These are phyloP conservation scores for Prunella strophiata DNA, from an alignment of 2,797 vertebrate species.

Conservation along the genomic window DNA sequence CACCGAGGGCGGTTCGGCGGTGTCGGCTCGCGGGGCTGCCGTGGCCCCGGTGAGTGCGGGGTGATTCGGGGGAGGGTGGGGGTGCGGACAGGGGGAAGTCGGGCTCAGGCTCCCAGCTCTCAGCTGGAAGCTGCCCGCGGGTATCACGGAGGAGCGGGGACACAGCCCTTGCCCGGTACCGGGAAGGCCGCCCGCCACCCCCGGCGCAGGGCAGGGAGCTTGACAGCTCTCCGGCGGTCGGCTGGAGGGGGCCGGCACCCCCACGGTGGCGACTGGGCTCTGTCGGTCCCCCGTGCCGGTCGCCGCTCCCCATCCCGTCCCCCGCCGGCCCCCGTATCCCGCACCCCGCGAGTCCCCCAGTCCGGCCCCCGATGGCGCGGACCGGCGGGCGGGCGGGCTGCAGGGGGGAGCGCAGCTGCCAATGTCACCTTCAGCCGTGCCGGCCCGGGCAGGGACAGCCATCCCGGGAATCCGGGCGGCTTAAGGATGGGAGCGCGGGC, in stretches of 20 bases:
- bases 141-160: background rate
- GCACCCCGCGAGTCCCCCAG: background rate
- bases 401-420: constrained; percentile 21
- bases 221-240: background rate
- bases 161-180: background rate
- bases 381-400: background rate
- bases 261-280: background rate
- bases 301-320: background rate
- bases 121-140: background rate
- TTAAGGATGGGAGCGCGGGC: constrained; percentile 52
- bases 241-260: background rate
- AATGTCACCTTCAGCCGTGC: constrained; percentile 60
- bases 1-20: background rate
- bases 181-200: background rate
- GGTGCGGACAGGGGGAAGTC: background rate
- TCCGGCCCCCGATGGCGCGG: background rate
- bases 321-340: background rate
- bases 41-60: background rate
- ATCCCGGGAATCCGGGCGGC: constrained; percentile 61
- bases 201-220: background rate
- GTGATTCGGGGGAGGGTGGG: background rate
- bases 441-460: constrained; percentile 45
- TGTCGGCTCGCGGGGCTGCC: background rate
- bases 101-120: background rate
- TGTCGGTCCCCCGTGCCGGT: background rate